Conservation (phyloP, 2,797 vertebrate genomes). For the Chaetophractus vellerosus region DNA sequence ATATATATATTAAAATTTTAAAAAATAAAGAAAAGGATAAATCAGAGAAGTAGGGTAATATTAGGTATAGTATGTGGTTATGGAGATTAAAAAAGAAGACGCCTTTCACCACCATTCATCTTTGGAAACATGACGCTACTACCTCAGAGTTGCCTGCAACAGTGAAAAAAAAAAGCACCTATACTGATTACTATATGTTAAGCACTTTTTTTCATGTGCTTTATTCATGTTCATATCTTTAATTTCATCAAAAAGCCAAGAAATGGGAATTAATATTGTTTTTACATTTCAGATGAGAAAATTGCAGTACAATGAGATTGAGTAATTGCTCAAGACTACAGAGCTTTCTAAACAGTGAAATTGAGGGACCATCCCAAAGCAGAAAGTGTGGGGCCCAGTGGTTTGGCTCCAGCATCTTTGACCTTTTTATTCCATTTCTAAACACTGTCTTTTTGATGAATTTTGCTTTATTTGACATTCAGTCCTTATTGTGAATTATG, state of each 20-base stretch:
- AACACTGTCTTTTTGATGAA: not conserved
- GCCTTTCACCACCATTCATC: too few relatives aligned
- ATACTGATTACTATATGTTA: not conserved
- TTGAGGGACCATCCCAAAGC: not conserved
- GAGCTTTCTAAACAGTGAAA: too few relatives aligned
- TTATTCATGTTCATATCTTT: not conserved
- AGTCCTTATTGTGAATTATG: not conserved
- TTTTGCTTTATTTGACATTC: constrained; percentile 1
- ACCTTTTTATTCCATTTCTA: not conserved
- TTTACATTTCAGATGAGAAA: not conserved
- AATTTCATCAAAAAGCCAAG: not conserved
- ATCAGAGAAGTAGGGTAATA: not conserved
- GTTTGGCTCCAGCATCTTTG: not conserved
- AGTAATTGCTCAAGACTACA: not conserved
- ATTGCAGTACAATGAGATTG: not conserved
- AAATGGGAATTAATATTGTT: not conserved
- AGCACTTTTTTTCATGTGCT: not conserved
- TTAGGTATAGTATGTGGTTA: not conserved
- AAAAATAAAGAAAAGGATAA: not conserved
- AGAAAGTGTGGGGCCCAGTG: not conserved
- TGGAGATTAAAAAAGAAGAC: not conserved
- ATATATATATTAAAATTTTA: too few relatives aligned
- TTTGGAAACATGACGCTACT: not conserved
- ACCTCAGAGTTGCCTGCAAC: not conserved
- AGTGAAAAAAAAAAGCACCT: not conserved